Evolutionary conservation across 2,797 vertebrate species (phyloP), one percentile per base, ranked within the genome.

Genomic region (Nannoperca australis): DNA sequence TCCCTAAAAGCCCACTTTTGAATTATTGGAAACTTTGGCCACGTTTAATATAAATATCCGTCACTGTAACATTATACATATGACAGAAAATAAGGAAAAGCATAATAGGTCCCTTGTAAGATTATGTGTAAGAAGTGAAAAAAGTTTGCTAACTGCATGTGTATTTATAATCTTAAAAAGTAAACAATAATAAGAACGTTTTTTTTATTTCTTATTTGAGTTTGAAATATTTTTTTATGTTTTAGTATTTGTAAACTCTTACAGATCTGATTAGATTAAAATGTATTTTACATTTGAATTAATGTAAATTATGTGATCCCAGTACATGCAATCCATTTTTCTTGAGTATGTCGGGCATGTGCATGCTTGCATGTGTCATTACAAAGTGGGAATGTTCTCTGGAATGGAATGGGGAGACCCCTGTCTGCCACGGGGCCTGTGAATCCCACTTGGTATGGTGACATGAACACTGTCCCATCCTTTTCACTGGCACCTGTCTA

Each of bases 401-500:
- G 86, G 83, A 86, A 89, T 90, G 85, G 76, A 49, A 76, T 73
- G 72, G 68, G 70, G 59, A 83, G 71, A 85, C 78, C 78, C 69
- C 70, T 73, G 81, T 85, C 74, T 71, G 32, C 82, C 70, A 62
- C 47, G 38, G 61, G 60, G 49, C 70, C 81, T 78, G 71, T 86
- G 82, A 91, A 94, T 90, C 87, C 88, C 76, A 50, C 76, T 85
- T 81, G 88, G 77, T 84, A 88, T 90, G 83, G 84, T 79, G 91
- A 88, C 89, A 90, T 66, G 66, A 80, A 71, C 38, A 11, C 68
- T 78, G 74, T 82, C 84, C 90, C 86, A 86, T 92, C 88, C 73
- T 83, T 88, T 84, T 84, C 76, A 76, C 74, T 81, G 78, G 83
- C 93, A 94, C 93, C 93, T 95, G 93, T 93, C 87, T 74, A 56